Evolutionary conservation across 1,140 invertebrate species (phyloP).

Genomic region (Hormaphis cornu): DNA sequence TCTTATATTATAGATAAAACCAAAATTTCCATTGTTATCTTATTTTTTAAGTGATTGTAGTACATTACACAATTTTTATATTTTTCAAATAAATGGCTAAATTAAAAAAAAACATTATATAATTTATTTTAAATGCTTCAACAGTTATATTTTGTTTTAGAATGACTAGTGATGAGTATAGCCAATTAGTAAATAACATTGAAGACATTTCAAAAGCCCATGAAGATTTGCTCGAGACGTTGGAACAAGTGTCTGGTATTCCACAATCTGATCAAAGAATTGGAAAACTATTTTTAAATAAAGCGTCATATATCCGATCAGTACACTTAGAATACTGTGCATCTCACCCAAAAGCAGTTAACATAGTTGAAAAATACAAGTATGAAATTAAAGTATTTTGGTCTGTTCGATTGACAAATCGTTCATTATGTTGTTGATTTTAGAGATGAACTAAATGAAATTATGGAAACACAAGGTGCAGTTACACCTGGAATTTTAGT

Average conservation of each 20-base stretch:
- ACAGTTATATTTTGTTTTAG: constrained; percentile 51
- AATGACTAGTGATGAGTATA: constrained; percentile 73
- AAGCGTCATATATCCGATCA: constrained; percentile 74
- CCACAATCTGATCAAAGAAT: constrained; percentile 68
- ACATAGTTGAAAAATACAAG: constrained; percentile 83
- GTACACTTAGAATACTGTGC: constrained; percentile 82
- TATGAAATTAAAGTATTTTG: constrained; percentile 43
- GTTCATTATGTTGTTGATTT: background rate
- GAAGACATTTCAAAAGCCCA: constrained; percentile 75
- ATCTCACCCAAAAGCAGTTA: constrained; percentile 85
- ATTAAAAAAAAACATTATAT: background rate
- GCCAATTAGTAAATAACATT: constrained; percentile 76
- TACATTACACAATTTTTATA: too few species aligned
- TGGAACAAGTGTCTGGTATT: constrained; percentile 65
- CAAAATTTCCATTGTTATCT: too few species aligned
- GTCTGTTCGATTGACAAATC: background rate
- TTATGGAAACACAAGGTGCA: constrained; percentile 78
- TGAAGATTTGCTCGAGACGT: constrained; percentile 61
- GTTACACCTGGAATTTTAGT: constrained; percentile 74
- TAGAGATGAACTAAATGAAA: constrained; percentile 75
- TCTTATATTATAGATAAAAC: too few species aligned
- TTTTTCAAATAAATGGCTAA: background rate
- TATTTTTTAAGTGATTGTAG: too few species aligned
- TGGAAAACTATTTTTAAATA: constrained; percentile 80
- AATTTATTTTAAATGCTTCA: background rate